phyloP scores from a whole-genome alignment of 2,797 vertebrate species.

The Aythya fuligula region DNA sequence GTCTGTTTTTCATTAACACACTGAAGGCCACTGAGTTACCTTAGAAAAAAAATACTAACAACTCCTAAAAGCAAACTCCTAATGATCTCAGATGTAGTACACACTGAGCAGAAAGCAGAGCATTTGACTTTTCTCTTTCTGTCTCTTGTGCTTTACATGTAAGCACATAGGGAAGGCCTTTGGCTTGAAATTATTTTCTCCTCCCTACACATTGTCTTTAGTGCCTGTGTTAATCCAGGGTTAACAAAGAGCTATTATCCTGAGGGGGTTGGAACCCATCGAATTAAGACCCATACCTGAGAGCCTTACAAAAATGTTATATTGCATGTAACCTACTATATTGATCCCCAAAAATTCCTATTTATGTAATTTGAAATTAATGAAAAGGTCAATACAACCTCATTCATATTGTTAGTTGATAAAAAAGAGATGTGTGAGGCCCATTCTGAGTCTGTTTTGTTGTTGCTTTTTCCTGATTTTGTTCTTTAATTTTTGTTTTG shows the following conservation, averaged over 20 bases:
- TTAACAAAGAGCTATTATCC: neutral
- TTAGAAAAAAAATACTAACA: neutral
- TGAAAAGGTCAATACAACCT: neutral
- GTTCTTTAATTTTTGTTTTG: neutral
- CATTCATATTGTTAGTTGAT: neutral
- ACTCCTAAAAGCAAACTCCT: neutral
- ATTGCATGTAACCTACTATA: neutral
- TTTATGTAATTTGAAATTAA: neutral
- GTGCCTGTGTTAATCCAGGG: neutral
- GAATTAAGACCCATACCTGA: neutral
- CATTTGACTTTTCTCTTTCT: neutral
- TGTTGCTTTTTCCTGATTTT: neutral
- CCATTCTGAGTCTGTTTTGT: neutral
- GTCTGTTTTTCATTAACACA: neutral
- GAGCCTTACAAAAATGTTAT: slow-evolving; percentile 8
- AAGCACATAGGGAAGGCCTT: neutral
- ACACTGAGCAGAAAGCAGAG: neutral
- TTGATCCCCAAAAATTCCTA: neutral
- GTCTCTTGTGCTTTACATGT: neutral
- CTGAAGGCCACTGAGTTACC: neutral
- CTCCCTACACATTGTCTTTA: neutral
- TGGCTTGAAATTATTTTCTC: neutral
- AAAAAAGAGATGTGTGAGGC: neutral
- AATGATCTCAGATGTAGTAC: neutral
- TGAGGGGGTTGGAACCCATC: neutral